Evolutionary conservation across 2,888 invertebrate genomes (phyloP).

Genomic region (Microchrysa polita): DNA sequence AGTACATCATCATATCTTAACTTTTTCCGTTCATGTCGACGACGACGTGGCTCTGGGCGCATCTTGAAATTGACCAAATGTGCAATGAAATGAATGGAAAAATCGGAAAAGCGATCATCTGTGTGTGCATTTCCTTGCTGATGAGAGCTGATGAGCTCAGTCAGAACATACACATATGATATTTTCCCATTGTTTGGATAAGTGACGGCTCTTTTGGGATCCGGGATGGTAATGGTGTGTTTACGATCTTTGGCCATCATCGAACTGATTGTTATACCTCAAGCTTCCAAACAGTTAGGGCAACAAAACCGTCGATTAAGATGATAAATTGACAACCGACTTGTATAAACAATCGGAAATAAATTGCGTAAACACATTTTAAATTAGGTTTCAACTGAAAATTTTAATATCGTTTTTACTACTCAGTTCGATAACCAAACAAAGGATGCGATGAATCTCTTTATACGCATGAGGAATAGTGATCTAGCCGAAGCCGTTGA

Average conservation of each 20-base stretch:
- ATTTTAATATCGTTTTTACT: conserved; percentile 14
- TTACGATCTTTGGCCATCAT: conserved; percentile 41
- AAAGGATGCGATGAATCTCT: conserved; percentile 41
- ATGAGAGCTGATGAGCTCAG: not conserved
- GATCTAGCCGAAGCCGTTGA: conserved; percentile 12
- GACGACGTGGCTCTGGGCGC: too few species aligned
- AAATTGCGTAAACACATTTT: conserved; percentile 38
- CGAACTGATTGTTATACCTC: conserved; percentile 43
- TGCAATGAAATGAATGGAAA: not conserved
- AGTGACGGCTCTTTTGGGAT: conserved; percentile 38
- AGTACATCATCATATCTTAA: conserved; percentile 33
- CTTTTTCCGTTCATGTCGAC: too few species aligned
- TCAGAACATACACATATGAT: not conserved
- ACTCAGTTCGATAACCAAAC: conserved; percentile 27
- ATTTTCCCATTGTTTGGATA: conserved; percentile 39
- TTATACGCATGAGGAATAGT: conserved; percentile 26
- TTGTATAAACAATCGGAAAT: conserved; percentile 41
- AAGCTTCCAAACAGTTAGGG: conserved; percentile 38
- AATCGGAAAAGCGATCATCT: not conserved
- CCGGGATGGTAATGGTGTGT: conserved; percentile 22
- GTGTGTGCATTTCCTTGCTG: not conserved
- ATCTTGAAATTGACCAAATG: conserved; percentile 29
- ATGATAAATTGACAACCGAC: conserved; percentile 45
- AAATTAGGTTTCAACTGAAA: conserved; percentile 40
- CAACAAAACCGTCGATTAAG: conserved; percentile 43